Percentiles rank a stretch among this genome's conserved stretches.
Conservation (phyloP, 2,888 invertebrate genomes). For the Drosophila cyrtoloma region DNA sequence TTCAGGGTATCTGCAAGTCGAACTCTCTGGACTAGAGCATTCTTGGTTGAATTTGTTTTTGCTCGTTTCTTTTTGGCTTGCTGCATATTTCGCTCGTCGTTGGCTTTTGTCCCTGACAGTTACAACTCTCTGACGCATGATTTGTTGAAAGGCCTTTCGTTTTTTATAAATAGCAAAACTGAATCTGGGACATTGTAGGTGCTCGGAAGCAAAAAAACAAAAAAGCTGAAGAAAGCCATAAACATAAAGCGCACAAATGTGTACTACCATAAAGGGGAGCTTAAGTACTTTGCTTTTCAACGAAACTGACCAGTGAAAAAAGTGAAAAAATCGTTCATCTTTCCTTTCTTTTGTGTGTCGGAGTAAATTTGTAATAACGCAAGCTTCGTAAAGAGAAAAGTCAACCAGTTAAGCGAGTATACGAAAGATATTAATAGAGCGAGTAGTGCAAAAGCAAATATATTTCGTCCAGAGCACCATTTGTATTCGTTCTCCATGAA, state of each 20-base stretch:
- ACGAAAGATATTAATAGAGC: neutral
- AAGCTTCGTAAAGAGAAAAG: constrained; percentile 10
- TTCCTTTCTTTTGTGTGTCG: constrained; percentile 4
- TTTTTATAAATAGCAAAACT: constrained; percentile 60
- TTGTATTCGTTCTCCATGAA: neutral
- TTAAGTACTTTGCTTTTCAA: constrained; percentile 34
- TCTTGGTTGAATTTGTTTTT: constrained; percentile 25
- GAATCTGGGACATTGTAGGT: constrained; percentile 61
- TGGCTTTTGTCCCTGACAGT: constrained; percentile 70
- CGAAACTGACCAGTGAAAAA: constrained; percentile 26
- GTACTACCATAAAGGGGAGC: constrained; percentile 21
- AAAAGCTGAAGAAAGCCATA: constrained; percentile 19
- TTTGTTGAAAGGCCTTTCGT: constrained; percentile 74
- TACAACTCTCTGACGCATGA: constrained; percentile 79
- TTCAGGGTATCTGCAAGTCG: neutral
- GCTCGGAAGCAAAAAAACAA: constrained; percentile 2
- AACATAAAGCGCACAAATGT: constrained; percentile 31
- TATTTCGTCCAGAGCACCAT: neutral
- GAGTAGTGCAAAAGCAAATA: neutral
- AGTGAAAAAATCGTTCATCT: neutral
- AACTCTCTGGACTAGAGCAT: neutral
- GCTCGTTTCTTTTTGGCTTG: constrained; percentile 42
- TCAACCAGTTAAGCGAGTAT: constrained; percentile 3
- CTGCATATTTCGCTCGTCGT: constrained; percentile 49
- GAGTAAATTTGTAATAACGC: constrained; percentile 7